Base-by-base conservation (phyloP, 2,888 invertebrate genomes). In the Sesia apiformis region DNA sequence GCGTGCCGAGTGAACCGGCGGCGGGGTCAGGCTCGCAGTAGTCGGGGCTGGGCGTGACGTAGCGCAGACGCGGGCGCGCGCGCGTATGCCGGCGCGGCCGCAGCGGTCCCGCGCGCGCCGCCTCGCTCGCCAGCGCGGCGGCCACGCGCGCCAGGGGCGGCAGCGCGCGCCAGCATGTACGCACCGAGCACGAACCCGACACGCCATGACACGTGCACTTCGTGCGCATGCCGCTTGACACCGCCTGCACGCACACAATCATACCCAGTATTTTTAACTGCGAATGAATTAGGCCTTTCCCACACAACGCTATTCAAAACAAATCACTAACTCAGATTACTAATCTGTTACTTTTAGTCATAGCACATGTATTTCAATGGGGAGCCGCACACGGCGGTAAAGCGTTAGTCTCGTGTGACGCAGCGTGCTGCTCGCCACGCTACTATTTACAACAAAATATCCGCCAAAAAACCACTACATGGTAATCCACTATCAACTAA, bases 191-290 rank as follows among this genome's bases (percentile, higher is more conserved):
- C 53, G 95, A 95, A 0, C 95, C 95, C 7, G 95, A 95, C 56
- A 96, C 95, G 43, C 96, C 96, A 83, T 96, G 95, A 68, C 96
- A 96, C 72, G 95, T 95, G 90, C 96, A 96, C 72, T 95, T 88
- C 4, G 88, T 88, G 41, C 87, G 86, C 87, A 88, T 87, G 91
- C 67, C 81, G 49, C 67, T 63, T 0, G 86, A 84, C 58, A 94
- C 93, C 56, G 93, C 90, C 95, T 95, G 72, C 39, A 50, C 38
- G 51, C 23, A 23, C 23, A 23, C 23, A 23, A 23, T 23, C 23
- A 23, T 23, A 23, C 23, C 23, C 23, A 23, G 23, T 23, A 2
- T 23, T 23, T 23, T 23, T 23, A 23, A 23, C 23, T 23, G 2
- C 23, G 23, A 23, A 23, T 23, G 23, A 23, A 23, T 23, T 23